Conservation (phyloP, 2,888 invertebrate genomes). For the Chalcosyrphus nemorum region DNA sequence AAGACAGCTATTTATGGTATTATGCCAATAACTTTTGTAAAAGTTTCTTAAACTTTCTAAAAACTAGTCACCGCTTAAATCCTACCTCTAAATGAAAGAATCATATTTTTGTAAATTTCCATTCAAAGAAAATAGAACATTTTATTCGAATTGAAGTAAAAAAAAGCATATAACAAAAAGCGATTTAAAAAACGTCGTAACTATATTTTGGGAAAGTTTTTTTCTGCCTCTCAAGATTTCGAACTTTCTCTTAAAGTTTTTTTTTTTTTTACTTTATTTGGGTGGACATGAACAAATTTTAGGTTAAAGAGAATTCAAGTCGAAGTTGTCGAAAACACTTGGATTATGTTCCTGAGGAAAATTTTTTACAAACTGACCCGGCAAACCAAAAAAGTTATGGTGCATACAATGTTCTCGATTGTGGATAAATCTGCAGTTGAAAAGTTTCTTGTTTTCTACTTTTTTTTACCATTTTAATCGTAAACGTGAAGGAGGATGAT, state of each 20-base stretch:
- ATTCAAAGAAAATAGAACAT: background rate
- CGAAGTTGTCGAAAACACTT: slow-evolving; percentile 33
- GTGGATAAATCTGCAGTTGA: background rate
- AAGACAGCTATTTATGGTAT: background rate
- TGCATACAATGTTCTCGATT: background rate
- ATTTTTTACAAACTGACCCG: background rate
- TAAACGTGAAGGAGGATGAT: background rate
- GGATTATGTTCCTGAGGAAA: slow-evolving; percentile 21
- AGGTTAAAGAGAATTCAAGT: slow-evolving; percentile 2
- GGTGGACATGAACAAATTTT: background rate
- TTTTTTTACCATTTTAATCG: background rate
- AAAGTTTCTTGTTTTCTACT: background rate
- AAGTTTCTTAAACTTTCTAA: slow-evolving; percentile 1
- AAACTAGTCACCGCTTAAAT: background rate
- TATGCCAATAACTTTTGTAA: background rate
- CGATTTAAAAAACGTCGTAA: background rate
- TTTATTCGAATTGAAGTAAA: background rate
- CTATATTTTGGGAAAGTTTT: background rate
- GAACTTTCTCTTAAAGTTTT: background rate
- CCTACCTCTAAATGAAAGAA: background rate
- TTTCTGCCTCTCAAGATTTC: background rate
- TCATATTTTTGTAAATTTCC: background rate
- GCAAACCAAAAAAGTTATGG: background rate
- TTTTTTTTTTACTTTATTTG: no score
- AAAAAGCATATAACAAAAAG: background rate